Base-by-base conservation (phyloP, 1,140 invertebrate species). In the Ceratina calcarata region DNA sequence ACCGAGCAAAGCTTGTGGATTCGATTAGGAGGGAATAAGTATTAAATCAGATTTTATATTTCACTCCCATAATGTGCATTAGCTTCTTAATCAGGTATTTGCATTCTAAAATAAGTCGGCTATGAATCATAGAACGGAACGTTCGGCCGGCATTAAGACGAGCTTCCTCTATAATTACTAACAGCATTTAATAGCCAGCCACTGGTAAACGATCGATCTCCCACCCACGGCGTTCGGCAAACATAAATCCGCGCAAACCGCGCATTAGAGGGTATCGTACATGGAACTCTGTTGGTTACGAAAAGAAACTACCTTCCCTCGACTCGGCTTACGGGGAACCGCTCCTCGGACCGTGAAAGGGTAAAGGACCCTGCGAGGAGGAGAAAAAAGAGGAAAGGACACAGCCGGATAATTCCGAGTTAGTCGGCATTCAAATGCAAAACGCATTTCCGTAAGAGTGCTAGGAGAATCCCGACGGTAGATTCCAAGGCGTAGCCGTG, bases 341-440 rank as follows among this genome's bases (percentile, higher is more conserved):
- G 37, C 37, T 70, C 53, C 67, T 13, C 67, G 27, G 8, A 20
- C 51, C 67, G 53, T 70, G 51, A 70, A 70, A 70, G 55, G 67
- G 53, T 37, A 57, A 70, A 20, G 53, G 67, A 57, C 4, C 18
- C 2, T 8, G 4, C 22, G 32, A 57, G 15, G 3, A 57, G n/a
- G n/a, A n/a, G 16, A 16, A 57, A 16, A 16, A 57, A 57, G 15
- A 70, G 53, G 18, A 70, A 70, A 32, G 67, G 67, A 69, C 51
- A 69, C 51, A 69, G 51, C 67, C 67, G 67, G 67, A 27, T 69
- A 69, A 69, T 69, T 69, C 51, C 67, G 24, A 32, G 45, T 20
- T 55, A 45, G 67, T 18, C 16, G 67, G 67, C 67, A 69, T 69
- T 69, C 67, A 69, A 55, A 69, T 69, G 67, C 67, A 55, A 69